Base-by-base conservation (phyloP, 2,888 invertebrate genomes). In the Ophion costatus region DNA sequence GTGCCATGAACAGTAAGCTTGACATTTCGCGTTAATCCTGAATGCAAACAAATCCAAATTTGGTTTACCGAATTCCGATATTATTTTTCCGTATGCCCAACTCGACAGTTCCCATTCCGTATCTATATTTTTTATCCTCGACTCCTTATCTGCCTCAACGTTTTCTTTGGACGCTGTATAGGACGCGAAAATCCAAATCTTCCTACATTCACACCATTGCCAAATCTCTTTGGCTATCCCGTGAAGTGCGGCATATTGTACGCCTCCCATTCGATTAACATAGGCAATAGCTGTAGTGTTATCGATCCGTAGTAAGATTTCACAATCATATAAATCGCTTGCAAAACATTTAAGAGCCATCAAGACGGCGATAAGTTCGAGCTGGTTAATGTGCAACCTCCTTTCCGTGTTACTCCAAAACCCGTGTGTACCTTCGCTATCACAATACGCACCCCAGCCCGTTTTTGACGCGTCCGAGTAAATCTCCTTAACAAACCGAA, bases 331-430 rank as follows among this genome's bases (percentile, higher is more conserved):
- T 11, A 42, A 57, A 3, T 80, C 64, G n/a, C n/a, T n/a, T n/a
- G 86, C 82, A 42, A 87, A 85, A 59, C 81, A 86, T 59, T 84
- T 85, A 24, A 85, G 59, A 1, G 83, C 80, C n/a, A 80, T 51
- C 24, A n/a, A n/a, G n/a, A n/a, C n/a, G n/a, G n/a, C n/a, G n/a
- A n/a, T n/a, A 82, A 77, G 17, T 71, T 73, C 64, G 51, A 74
- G 56, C 14, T 42, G 42, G 24, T 80, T 74, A 29, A 29, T 29
- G 29, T 29, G 29, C 29, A 14, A 80, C 1, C 20, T 1, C 17
- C 51, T 59, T 33, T 83, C 61, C 14, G 29, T 24, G 6, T 38
- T n/a, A 22, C 17, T 61, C 83, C 69, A 79, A 57, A 57, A 78
- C 17, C 79, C 79, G 42, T 78, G 67, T 6, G 79, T 38, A 10